Evolutionary conservation across 1,140 invertebrate species (phyloP).

Genomic region (Sycobia sp.): DNA sequence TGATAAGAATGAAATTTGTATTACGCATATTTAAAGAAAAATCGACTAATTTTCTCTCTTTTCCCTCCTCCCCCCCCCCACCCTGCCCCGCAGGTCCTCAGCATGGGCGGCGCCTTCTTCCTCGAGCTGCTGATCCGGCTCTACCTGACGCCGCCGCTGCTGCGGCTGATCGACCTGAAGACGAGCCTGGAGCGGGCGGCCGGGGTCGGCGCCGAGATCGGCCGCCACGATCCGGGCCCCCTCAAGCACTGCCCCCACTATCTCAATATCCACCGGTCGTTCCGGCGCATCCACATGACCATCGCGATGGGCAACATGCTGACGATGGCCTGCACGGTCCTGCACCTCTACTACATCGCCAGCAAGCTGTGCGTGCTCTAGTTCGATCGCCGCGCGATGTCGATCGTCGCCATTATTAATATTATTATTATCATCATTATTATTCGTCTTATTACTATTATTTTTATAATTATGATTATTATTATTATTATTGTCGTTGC

Average conservation of each 20-base stretch:
- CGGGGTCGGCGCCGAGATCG: constrained; percentile 75
- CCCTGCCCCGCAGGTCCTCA: constrained; percentile 67
- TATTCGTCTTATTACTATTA: no score
- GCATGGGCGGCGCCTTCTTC: constrained; percentile 72
- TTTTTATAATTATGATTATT: no score
- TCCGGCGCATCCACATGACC: constrained; percentile 70
- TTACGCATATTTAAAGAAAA: no score
- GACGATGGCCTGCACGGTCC: constrained; percentile 71
- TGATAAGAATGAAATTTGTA: no score
- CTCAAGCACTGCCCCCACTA: constrained; percentile 74
- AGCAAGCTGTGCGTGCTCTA: constrained; percentile 63
- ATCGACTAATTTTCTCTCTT: no score
- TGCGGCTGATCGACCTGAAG: constrained; percentile 71
- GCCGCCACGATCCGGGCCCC: constrained; percentile 68
- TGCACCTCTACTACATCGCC: constrained; percentile 73
- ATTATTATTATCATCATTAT: no score
- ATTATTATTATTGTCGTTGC: no score
- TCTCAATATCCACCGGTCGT: constrained; percentile 69
- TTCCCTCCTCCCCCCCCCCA: no score
- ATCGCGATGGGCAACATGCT: constrained; percentile 77
- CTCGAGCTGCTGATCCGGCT: constrained; percentile 72
- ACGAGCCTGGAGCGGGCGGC: constrained; percentile 71
- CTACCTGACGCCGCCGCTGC: constrained; percentile 70
- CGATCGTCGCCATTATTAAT: no score
- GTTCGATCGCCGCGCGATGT: background rate